Conservation (phyloP, 2,888 invertebrate species). For the Himalopsyche tibetana region DNA sequence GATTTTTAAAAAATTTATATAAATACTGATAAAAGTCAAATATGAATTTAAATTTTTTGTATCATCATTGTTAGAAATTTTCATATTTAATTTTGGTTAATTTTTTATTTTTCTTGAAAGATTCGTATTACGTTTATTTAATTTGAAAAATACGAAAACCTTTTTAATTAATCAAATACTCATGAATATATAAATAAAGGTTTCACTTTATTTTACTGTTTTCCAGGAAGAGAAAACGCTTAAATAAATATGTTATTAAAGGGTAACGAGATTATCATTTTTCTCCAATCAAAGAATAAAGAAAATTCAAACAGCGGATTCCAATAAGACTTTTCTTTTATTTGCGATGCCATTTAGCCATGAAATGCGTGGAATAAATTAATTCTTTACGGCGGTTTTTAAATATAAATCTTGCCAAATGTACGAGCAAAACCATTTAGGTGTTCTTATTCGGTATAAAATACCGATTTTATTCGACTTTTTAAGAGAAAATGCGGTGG, state of each 20-base stretch:
- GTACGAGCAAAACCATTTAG: neutral
- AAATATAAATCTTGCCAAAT: constrained; percentile 37
- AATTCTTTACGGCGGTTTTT: constrained; percentile 28
- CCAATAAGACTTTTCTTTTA: neutral
- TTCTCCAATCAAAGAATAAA: neutral
- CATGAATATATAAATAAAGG: neutral
- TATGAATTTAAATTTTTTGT: too few relatives aligned
- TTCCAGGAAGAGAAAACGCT: neutral
- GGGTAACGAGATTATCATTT: constrained; percentile 4
- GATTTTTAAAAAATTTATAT: too few relatives aligned
- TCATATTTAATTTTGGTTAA: too few relatives aligned
- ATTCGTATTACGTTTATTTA: too few relatives aligned
- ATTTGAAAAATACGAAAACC: too few relatives aligned
- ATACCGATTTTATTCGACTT: constrained; percentile 42
- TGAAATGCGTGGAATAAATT: constrained; percentile 43
- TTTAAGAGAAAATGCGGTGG: constrained; percentile 15
- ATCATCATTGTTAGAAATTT: too few relatives aligned
- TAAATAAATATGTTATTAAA: neutral
- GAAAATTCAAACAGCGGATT: constrained; percentile 1
- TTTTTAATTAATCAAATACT: too few relatives aligned
- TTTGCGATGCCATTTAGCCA: constrained; percentile 24
- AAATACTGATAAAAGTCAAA: too few relatives aligned
- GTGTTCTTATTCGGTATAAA: constrained; percentile 19
- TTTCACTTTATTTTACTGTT: neutral
- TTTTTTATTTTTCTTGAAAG: too few relatives aligned